A percentile compares a stretch with the other conserved stretches of the same genome.
phyloP scores from a whole-genome alignment of 2,113 vertebrate species.

The Herpetotheres cachinnans region DNA sequence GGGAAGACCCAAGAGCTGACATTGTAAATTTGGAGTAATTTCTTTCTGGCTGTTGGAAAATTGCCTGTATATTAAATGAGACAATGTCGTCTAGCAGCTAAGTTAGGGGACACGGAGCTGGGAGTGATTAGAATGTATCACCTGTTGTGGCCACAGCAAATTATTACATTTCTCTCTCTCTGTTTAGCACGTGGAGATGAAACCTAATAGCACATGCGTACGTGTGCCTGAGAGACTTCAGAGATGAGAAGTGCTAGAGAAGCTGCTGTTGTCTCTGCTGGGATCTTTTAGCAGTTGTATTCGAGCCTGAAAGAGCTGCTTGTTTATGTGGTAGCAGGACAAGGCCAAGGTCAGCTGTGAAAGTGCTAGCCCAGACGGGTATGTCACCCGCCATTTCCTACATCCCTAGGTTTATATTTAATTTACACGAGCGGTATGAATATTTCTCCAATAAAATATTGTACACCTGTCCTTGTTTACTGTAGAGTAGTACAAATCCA shows the following conservation, averaged over 20 bases:
- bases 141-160: background rate
- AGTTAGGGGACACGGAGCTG: background rate
- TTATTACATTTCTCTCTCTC: background rate
- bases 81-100: background rate
- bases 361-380: fast-evolving
- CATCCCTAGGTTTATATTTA: background rate
- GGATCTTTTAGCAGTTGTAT: background rate
- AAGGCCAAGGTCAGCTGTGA: background rate
- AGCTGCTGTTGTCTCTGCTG: background rate
- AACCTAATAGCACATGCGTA: fast-evolving
- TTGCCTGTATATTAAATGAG: no score
- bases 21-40: background rate
- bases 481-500: background rate
- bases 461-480: no score
- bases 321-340: background rate
- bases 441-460: background rate
- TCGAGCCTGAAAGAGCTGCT: background rate
- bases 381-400: background rate
- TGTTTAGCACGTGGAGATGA: background rate
- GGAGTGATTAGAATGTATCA: background rate
- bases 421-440: background rate
- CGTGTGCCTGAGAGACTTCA: background rate
- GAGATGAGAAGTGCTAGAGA: background rate
- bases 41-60: background rate
- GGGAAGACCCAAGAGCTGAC: background rate